Evolutionary conservation across 2,888 invertebrate genomes (phyloP), one percentile per base, ranked within the genome.

Genomic region (Brenthis daphne): DNA sequence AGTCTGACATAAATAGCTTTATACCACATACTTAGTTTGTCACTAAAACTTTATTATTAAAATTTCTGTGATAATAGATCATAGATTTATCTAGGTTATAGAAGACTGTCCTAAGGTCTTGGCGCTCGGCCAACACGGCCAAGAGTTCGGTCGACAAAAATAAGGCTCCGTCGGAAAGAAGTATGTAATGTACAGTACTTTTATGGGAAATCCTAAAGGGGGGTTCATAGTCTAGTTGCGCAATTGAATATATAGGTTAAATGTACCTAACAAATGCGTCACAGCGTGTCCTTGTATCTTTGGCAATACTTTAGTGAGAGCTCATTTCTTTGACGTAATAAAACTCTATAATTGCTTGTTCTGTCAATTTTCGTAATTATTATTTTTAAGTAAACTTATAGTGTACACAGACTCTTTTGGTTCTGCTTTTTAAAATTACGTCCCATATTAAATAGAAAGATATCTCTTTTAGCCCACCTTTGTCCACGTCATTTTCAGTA

Each of bases 41-140:
- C 50, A 37, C 37, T 47, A 56, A 69, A 68, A 67, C 54, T 67
- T 72, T 43, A 57, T 63, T 73, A 73, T 73, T 58, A 65, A 75
- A 77, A 72, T 77, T 75, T 68, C 70, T 71, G 72, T 76, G 70
- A 78, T 75, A 77, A 72, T 75, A 73, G 70, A 75, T 77, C 65
- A 73, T 66, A 69, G 72, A 73, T 79, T 79, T 81, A 77, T 81
- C 77, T 81, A 79, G 80, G 78, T 75, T 76, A 78, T 80, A 82
- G 79, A 80, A 73, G 72, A 69, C 72, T 76, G 79, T 79, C 82
- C 80, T 82, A 80, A 80, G 82, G 80, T 78, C 76, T 76, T 84
- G 85, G 85, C 84, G 54, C 64, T 47, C 14, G 13, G 80, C 85
- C 85, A 85, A 76, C 73, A 65, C 74, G 73, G 73, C 72, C 64